Base-by-base conservation (phyloP, 1,140 invertebrate genomes). In the Brachionus sp. region DNA sequence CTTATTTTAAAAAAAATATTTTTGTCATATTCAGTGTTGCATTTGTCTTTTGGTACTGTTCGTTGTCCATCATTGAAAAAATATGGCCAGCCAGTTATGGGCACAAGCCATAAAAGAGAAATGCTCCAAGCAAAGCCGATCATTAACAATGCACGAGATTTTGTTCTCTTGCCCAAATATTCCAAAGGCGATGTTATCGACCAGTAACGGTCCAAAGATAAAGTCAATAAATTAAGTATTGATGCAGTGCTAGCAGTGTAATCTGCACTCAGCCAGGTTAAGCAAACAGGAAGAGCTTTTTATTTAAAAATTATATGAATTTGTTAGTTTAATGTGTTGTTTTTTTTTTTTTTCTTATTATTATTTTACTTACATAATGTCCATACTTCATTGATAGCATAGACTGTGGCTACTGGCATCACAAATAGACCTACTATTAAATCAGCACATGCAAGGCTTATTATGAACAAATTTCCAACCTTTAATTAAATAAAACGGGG, bases 201-300 rank as follows among this genome's bases (percentile, higher is more conserved):
- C 87, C 88, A 89, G 84, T 89, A 89, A 23, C 88, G 85, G 83
- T 88, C 88, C 5, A 88, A 85, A 85, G 86, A 88, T 23, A 91
- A 87, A 37, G 90, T 89, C 85, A 92, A 91, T 53, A 92, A 88
- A 86, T 92, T 92, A 19, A 92, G 88, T 78, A 92, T 92, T 70
- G 91, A 92, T 2, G 92, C 92, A 2, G 92, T 92, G 82, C 90
- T 91, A 33, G 92, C 92, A 0, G 91, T 91, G 85, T 92, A 92
- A 85, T 92, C 92, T 2, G 91, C 86, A 0, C 90, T 89, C 25
- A 91, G 84, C 90, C 90, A 90, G 64, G 88, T 84, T 77, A 88
- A 86, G 66, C 87, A 88, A 9, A 88, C 70, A 19, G 70, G 70
- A 9, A 75, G 6, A 46, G 70, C 70, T 75, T 82, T 53, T 87